Base-by-base conservation (phyloP, 2,888 invertebrate species). In the Drosophila parthenogenetica region DNA sequence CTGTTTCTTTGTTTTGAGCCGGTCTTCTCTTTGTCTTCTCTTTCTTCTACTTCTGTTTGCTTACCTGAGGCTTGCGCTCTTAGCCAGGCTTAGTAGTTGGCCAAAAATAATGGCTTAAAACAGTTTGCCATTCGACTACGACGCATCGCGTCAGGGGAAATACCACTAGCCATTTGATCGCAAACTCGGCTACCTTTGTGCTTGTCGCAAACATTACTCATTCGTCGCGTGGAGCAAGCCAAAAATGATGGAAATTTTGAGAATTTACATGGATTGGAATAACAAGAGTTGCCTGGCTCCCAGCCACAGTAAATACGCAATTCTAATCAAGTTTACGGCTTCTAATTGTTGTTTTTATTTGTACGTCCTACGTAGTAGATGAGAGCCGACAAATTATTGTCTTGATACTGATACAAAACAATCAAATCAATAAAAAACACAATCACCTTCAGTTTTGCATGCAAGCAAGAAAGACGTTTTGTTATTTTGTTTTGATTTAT, bases 401-500 rank as follows among this genome's bases (percentile, higher is more conserved):
- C 57, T 61, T 61, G 10, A 19, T 37, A 48, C 51, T 29, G 29
- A 29, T 29, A 29, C 29, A 35, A 35, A 53, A 35, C 32, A 35
- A 43, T 19, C 35, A 39, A 3, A 53, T 45, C 35, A 68, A 63
- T 51, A 65, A 66, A 74, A 75, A 81, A 81, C 79, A 64, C 50
- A 80, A 80, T 81, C 76, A 81, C 80, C 82, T 81, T 80, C 82
- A 70, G 49, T 70, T 79, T 71, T 69, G 69, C 65, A 74, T 69
- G 61, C 73, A 64, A 63, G 46, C 73, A 37, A 46, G 59, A 60
- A 57, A 61, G 48, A 48, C 14, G 19, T 29, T 50, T 65, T 43
- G 19, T 60, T 53, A 22, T 22, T 37, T 37, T 45, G 43, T 54
- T 61, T 55, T 22, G 5, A 32, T n/a, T 42, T 40, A 19, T 49